These are phyloP conservation scores for Physella acuta DNA, from an alignment of 1,140 invertebrate species.

Conservation along the genomic window DNA sequence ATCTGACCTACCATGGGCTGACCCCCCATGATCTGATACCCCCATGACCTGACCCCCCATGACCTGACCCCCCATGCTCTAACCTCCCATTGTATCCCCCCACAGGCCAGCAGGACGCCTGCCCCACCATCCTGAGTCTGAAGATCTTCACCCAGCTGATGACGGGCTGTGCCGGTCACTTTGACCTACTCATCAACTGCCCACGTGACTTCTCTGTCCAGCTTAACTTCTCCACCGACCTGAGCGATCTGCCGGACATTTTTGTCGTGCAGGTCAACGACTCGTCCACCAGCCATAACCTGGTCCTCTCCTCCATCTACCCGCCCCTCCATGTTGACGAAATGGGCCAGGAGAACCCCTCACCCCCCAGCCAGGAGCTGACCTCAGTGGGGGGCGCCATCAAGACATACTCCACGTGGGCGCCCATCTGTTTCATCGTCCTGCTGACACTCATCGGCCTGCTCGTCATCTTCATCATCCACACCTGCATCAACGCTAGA, in stretches of 20 bases:
- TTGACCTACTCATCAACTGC: conserved; percentile 44
- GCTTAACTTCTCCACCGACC: conserved; percentile 33
- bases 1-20: no score
- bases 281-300: conserved; percentile 34
- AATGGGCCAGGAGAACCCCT: conserved; percentile 17
- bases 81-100: not conserved
- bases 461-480: conserved; percentile 28
- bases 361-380: conserved; percentile 9
- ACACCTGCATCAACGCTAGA: conserved; percentile 27
- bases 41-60: no score
- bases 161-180: conserved; percentile 34
- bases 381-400: not conserved
- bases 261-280: conserved; percentile 47
- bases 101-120: conserved; percentile 26
- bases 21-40: no score
- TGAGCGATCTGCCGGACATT: conserved; percentile 38
- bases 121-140: conserved; percentile 43
- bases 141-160: conserved; percentile 47
- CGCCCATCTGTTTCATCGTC: conserved; percentile 36
- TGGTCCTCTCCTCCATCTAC: conserved; percentile 41
- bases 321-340: conserved; percentile 21
- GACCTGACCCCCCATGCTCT: no score
- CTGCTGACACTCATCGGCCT: conserved; percentile 30
- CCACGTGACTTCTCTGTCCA: conserved; percentile 38
- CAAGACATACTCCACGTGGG: conserved; percentile 29